Base-by-base conservation (phyloP, 2,113 vertebrate genomes). In the Dascyllus trimaculatus region DNA sequence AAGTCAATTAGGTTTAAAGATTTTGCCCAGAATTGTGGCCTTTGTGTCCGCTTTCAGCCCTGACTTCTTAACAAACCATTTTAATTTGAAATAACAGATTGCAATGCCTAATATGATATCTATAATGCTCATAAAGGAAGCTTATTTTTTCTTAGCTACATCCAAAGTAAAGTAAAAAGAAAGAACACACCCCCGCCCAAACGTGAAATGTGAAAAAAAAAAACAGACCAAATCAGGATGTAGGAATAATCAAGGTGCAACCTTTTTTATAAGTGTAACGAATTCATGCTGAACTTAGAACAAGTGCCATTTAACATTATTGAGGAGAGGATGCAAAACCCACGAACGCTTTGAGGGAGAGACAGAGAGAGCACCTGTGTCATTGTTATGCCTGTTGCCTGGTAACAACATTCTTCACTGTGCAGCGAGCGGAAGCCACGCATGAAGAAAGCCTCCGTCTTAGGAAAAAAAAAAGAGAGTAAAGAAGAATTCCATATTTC, bases 311-410 rank as follows among this genome's bases (percentile, higher is more conserved):
- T 93, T 91, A 89, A 84, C 85, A 82, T 88, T 81, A 88, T 72
- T 83, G 77, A 84, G 75, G 75, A 80, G 73, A 82, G 63, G 85
- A 80, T 62, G 83, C 53, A 49, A 84, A 80, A 69, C 63, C 74
- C 82, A 88, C 59, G 84, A 84, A 84, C 73, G 73, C 64, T 66
- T 35, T n/a, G 52, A 64, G 46, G 68, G 21, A 22, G 76, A 77
- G 70, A 69, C 81, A 59, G 72, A 25, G 73, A 67, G 88, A 91
- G 93, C 93, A 95, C 93, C 94, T 95, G 94, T 95, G 90, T 95
- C 93, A 94, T 95, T 95, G 95, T 95, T 95, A 94, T 95, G 92
- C 93, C 92, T 94, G 95, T 95, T 95, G 94, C 95, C 93, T 93
- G 90, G 94, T 92, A 94, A 95, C 95, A 88, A 85, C 89, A 92